phyloP scores from a whole-genome alignment of 2,888 invertebrate species.

The Parnassius orleans region DNA sequence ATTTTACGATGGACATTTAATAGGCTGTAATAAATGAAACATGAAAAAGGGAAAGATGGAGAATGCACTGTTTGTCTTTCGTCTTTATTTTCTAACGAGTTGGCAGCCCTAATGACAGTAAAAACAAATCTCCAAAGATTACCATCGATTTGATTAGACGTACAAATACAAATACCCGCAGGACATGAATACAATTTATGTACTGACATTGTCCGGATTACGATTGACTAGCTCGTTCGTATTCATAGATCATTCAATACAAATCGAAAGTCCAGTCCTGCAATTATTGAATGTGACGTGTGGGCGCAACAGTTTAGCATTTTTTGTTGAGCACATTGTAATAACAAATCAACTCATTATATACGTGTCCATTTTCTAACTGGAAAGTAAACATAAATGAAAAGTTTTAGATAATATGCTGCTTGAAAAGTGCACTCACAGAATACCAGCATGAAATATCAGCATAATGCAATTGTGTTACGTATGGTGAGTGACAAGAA shows the following conservation, averaged over 20 bases:
- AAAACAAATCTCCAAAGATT: conserved; percentile 10
- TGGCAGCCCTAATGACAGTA: background rate
- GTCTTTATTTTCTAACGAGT: no score
- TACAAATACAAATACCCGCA: conserved; percentile 26
- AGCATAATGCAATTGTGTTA: no score
- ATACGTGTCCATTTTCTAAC: conserved; percentile 35
- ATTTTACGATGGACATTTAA: no score
- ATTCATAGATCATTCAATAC: conserved; percentile 18
- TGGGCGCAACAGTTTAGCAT: conserved; percentile 27
- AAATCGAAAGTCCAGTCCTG: conserved; percentile 23
- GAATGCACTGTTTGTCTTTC: no score
- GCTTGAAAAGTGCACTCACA: no score
- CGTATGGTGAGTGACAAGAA: no score
- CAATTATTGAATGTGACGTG: conserved; percentile 19
- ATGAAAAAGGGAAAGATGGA: no score
- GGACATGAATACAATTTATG: conserved; percentile 25
- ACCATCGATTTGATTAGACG: conserved; percentile 25
- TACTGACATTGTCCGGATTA: conserved; percentile 14
- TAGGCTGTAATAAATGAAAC: no score
- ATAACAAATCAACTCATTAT: conserved; percentile 31
- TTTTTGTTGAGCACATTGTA: conserved; percentile 30
- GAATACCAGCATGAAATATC: no score
- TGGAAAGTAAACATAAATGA: conserved; percentile 42
- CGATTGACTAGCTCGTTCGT: conserved; percentile 14
- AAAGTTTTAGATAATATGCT: conserved; percentile 32